Base-by-base conservation (phyloP, 2,113 vertebrate species). In the Otus sunia region DNA sequence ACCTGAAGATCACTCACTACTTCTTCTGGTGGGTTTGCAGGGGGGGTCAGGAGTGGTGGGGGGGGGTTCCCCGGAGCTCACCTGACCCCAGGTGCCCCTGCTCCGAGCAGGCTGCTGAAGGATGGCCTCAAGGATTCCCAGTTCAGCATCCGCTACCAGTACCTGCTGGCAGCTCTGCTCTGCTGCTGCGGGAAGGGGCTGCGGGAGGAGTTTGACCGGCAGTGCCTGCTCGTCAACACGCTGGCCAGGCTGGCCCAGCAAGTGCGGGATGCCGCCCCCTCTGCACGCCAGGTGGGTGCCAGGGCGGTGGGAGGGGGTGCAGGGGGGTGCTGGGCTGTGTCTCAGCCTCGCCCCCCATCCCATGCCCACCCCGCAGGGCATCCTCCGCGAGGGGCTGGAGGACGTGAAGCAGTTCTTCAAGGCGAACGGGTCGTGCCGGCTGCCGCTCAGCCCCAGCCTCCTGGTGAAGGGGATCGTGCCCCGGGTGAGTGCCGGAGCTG, bases 71-170 rank as follows among this genome's bases (percentile, higher is more conserved):
- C 30, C 6, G 10, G 39, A 29, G 19, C 22, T 30, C 4, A 0
- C 3, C 47, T 79, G 43, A 89, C 20, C 68, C 58, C 1, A 0
- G 0, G 2, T 58, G n/a, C 19, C 55, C 37, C n/a, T 63, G 37
- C 78, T 66, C 55, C 0, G 0, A 37, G 22, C 97, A 99, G 99
- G 99, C 92, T 99, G 95, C 97, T 99, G 95, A 99, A 99, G 97
- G 99, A 99, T 0, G 98, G 99, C 64, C 98, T 99, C 27, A 99
- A 99, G 97, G 99, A 99, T 96, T 99, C 99, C 2, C 99, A 99
- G 98, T 99, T 99, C 98, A 99, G 98, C n/a, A 99, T 99, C 92
- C 98, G 99, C 8, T 99, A 99, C 96, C 99, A 99, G 97, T 99
- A 99, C 84, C 98, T 99, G 81, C 98, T 99, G 96, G 99, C 99